These are phyloP conservation scores for Zonitis immaculata DNA, from an alignment of 2,888 invertebrate genomes.

Conservation along the genomic window DNA sequence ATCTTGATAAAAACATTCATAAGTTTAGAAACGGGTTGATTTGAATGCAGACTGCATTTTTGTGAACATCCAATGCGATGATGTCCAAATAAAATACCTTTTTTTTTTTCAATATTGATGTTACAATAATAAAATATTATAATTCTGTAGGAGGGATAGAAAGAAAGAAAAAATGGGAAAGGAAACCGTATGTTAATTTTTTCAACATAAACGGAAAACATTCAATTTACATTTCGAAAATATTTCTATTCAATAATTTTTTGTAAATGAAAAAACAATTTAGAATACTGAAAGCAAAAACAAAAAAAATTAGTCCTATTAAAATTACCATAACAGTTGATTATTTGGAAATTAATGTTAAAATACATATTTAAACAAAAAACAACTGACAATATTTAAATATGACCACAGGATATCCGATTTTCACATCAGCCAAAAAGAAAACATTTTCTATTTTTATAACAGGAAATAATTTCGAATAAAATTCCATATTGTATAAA, in stretches of 20 bases:
- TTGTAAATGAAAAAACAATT: not conserved
- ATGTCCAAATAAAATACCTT: too few species aligned
- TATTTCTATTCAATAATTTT: not conserved
- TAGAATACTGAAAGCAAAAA: not conserved
- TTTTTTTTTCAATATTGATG: too few species aligned
- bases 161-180: not conserved
- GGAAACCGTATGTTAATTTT: constrained; percentile 10
- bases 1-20: too few species aligned
- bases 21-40: not conserved
- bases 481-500: not conserved
- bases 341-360: not conserved
- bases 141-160: too few species aligned
- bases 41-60: not conserved
- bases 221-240: not conserved
- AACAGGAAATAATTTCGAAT: not conserved
- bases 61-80: not conserved
- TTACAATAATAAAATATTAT: too few species aligned
- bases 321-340: not conserved
- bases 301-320: not conserved
- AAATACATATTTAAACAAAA: not conserved
- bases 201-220: constrained; percentile 1
- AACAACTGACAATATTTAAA: not conserved
- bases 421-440: not conserved
- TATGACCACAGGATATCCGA: not conserved
- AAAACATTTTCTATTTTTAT: not conserved